These are phyloP conservation scores for Aselliscus stoliczkanus DNA, from an alignment of 2,797 vertebrate genomes.

Conservation along the genomic window DNA sequence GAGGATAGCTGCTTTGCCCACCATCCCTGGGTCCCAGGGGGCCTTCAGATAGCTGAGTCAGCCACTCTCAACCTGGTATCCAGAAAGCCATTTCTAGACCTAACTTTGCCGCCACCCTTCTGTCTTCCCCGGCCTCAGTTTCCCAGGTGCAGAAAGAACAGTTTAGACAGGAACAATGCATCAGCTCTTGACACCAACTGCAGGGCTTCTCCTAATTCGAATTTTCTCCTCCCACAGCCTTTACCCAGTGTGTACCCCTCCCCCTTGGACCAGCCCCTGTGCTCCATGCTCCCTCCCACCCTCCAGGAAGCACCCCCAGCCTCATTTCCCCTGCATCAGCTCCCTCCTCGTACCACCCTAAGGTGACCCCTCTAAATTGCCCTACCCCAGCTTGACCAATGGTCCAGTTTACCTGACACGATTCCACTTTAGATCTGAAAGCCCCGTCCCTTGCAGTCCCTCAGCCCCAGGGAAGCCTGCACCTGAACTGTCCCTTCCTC, in stretches of 20 bases:
- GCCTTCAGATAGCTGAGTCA: background rate
- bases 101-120: rapidly evolving
- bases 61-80: background rate
- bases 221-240: background rate
- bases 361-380: background rate
- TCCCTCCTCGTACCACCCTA: background rate
- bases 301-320: background rate
- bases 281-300: background rate
- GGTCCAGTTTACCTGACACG: background rate
- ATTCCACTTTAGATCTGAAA: background rate
- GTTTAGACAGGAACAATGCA: background rate
- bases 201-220: rapidly evolving
- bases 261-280: rapidly evolving
- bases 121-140: background rate
- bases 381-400: background rate
- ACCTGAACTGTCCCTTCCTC: background rate
- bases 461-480: background rate
- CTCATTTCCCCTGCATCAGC: background rate
- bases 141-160: background rate
- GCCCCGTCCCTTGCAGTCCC: background rate
- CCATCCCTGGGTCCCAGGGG: background rate
- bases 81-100: background rate
- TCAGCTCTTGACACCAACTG: too few species aligned
- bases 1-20: background rate
- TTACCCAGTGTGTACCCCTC: rapidly evolving